These are phyloP conservation scores for Drosophila sproati DNA, from an alignment of 1,140 invertebrate species.

Conservation along the genomic window DNA sequence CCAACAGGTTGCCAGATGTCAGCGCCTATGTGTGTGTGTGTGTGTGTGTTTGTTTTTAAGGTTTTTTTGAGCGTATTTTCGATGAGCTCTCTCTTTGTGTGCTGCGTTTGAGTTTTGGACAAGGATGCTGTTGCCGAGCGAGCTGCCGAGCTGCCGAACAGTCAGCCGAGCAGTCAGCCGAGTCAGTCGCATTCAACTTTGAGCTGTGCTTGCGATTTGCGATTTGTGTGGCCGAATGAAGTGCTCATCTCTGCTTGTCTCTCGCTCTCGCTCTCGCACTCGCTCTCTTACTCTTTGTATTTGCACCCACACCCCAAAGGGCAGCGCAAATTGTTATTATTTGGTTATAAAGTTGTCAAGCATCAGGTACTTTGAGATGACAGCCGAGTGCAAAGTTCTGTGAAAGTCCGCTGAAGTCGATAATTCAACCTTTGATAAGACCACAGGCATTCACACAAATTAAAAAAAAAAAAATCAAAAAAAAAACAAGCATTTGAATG, in stretches of 20 bases:
- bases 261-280: background rate
- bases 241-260: background rate
- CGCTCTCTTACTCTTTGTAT: constrained; percentile 27
- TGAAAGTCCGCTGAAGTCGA: constrained; percentile 35
- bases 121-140: constrained; percentile 56
- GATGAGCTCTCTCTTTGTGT: constrained; percentile 29
- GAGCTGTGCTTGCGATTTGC: constrained; percentile 28
- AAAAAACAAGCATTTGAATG: constrained; percentile 40
- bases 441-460: background rate
- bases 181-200: constrained; percentile 29
- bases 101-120: constrained; percentile 19
- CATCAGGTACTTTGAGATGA: background rate
- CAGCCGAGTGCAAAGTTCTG: constrained; percentile 62
- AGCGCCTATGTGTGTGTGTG: constrained; percentile 9
- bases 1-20: constrained; percentile 36
- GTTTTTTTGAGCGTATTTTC: constrained; percentile 24
- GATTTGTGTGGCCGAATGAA: background rate
- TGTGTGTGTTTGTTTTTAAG: constrained; percentile 4
- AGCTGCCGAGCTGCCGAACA: background rate
- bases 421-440: constrained; percentile 51
- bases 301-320: constrained; percentile 62
- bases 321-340: constrained; percentile 34
- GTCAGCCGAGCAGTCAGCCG: background rate
- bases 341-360: constrained; percentile 28
- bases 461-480: background rate